These are phyloP conservation scores for Synanthedon vespiformis DNA, from an alignment of 2,888 invertebrate genomes.

Conservation along the genomic window DNA sequence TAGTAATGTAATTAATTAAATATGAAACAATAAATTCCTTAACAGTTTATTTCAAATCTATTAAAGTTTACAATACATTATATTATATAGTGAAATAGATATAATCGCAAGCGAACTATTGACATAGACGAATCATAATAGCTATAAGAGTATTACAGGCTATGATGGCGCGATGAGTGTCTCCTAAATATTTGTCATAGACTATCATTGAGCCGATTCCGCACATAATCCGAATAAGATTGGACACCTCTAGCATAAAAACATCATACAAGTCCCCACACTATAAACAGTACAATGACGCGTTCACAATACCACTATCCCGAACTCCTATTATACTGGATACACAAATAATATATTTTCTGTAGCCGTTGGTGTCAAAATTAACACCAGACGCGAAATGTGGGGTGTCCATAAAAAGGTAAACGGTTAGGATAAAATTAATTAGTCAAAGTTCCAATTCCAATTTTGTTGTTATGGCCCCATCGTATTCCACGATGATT, in stretches of 20 bases:
- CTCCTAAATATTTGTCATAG: constrained; percentile 52
- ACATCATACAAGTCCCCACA: constrained; percentile 38
- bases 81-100: too few species aligned
- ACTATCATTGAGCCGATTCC: constrained; percentile 42
- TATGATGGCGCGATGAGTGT: constrained; percentile 15
- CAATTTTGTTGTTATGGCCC: too few species aligned
- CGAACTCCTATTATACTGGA: constrained; percentile 51
- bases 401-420: neutral
- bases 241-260: constrained; percentile 36
- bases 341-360: constrained; percentile 57
- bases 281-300: constrained; percentile 32
- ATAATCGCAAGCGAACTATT: too few species aligned
- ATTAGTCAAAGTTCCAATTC: too few species aligned
- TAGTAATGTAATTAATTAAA: too few species aligned
- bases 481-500: too few species aligned
- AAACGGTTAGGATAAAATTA: too few species aligned
- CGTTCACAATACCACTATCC: constrained; percentile 43
- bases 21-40: too few species aligned
- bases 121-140: constrained; percentile 20
- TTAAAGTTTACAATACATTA: too few species aligned
- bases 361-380: constrained; percentile 55
- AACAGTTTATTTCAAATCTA: too few species aligned
- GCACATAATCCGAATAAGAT: constrained; percentile 41
- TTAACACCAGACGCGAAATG: constrained; percentile 34
- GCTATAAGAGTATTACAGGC: constrained; percentile 25